These are phyloP conservation scores for Apamea monoglypha DNA, from an alignment of 2,888 invertebrate genomes.

Conservation along the genomic window DNA sequence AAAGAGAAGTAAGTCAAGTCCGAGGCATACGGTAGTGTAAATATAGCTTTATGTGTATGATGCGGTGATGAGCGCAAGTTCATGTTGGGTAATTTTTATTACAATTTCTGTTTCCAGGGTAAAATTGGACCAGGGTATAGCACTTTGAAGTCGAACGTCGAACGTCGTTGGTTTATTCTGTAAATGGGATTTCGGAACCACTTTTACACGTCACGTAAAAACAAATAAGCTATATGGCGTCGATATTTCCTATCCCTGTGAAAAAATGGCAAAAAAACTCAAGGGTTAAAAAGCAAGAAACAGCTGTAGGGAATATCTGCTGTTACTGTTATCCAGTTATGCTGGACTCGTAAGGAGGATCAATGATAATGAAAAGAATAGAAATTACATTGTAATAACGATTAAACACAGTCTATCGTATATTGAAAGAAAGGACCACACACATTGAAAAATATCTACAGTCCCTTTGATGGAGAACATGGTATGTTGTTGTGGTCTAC, in stretches of 20 bases:
- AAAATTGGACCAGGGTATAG: not conserved
- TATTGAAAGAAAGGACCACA: conserved; percentile 36
- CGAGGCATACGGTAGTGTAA: conserved; percentile 70
- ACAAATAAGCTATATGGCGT: too few relatives aligned
- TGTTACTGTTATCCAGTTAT: not conserved
- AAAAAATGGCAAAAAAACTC: too few relatives aligned
- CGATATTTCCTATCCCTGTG: too few relatives aligned
- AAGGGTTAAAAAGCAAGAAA: not conserved
- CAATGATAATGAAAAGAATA: not conserved
- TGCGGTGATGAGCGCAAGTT: conserved; percentile 53
- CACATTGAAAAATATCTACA: conserved; percentile 9
- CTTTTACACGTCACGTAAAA: too few relatives aligned
- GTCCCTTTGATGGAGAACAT: conserved; percentile 38
- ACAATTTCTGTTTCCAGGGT: conserved; percentile 1
- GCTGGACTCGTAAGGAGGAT: too few relatives aligned
- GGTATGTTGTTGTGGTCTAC: conserved; percentile 36
- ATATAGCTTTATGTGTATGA: conserved; percentile 75
- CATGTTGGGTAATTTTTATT: conserved; percentile 37
- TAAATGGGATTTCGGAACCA: too few relatives aligned
- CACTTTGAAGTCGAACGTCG: not conserved
- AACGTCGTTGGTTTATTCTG: too few relatives aligned
- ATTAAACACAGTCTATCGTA: too few relatives aligned
- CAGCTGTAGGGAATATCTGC: not conserved
- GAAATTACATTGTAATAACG: too few relatives aligned
- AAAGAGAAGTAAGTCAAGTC: conserved; percentile 74